Evolutionary conservation across 2,113 vertebrate genomes (phyloP), one percentile per base, ranked within the genome.

Genomic region (Furnarius figulus): DNA sequence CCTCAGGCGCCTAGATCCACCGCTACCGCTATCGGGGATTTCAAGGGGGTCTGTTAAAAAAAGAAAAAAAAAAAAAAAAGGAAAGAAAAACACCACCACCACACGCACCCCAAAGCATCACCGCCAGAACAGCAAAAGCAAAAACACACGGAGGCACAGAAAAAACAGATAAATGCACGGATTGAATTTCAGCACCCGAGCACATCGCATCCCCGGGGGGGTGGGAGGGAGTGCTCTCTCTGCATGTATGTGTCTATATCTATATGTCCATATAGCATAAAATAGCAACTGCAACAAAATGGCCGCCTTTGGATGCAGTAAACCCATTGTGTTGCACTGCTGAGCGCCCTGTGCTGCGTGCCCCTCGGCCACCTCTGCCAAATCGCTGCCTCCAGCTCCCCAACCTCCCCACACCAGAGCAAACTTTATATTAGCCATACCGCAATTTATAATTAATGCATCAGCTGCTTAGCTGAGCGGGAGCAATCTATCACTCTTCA

Each of bases 401-500:
- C 96, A 97, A 96, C 97, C 98, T 98, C 98, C 98, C 97, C 97
- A 98, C 98, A 97, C 98, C 97, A 97, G 97, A 98, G 98, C 97
- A 98, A 98, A 98, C 98, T 98, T 98, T 98, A 98, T 98, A 98
- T 98, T 97, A 98, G 96, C 97, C 98, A 98, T 98, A 99, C 98
- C 95, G 95, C 98, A 98, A 98, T 98, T 98, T 99, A 99, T 99
- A 99, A 99, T 99, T 98, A 99, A 99, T 99, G 98, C 98, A 98
- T 98, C 99, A 99, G 98, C 99, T 99, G 99, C 98, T 98, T 98
- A 98, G 98, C 98, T 98, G 98, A 99, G 98, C 98, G 98, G 98
- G 98, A 98, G 98, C 98, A 98, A 99, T 99, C 98, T 98, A 99
- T 99, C 99, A 99, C 98, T 99, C 99, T 99, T 99, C 98, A 99